A percentile compares a stretch with the other conserved stretches of the same genome.
phyloP scores from a whole-genome alignment of 2,888 invertebrate genomes.

The Trichogramma dendrolimi region DNA sequence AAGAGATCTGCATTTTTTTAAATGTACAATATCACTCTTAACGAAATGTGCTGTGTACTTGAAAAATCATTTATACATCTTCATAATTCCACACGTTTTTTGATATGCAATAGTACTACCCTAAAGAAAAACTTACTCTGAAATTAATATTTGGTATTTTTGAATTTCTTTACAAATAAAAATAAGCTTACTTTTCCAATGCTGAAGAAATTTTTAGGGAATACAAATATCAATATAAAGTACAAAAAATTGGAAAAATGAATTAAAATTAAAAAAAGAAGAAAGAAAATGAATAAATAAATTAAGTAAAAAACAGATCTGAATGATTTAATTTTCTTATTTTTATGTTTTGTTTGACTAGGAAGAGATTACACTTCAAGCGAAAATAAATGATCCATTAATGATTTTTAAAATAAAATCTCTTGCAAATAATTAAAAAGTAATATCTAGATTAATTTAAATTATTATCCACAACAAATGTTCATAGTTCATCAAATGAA shows the following conservation, averaged over 20 bases:
- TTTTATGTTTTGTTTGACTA: conserved; percentile 27
- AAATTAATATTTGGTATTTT: conserved; percentile 51
- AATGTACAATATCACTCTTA: no score
- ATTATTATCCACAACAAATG: conserved; percentile 21
- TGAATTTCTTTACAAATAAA: conserved; percentile 48
- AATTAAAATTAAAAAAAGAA: no score
- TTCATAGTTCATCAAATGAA: conserved; percentile 11
- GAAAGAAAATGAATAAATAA: no score
- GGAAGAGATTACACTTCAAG: conserved; percentile 31
- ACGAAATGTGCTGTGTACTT: conserved; percentile 9
- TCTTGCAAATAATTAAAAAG: no score
- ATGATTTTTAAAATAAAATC: no score
- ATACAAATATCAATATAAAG: no score
- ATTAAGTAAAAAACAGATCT: conserved; percentile 43
- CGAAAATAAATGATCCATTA: no score
- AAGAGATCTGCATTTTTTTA: no score
- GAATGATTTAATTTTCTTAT: conserved; percentile 21
- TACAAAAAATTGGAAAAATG: no score
- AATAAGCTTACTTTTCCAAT: conserved; percentile 37
- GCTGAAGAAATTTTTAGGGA: conserved; percentile 25
- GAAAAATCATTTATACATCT: conserved; percentile 24
- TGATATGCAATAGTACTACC: conserved; percentile 51
- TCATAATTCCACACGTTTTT: conserved; percentile 40
- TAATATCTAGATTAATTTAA: conserved; percentile 36
- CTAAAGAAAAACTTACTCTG: conserved; percentile 49